Percentiles rank a stretch among this genome's conserved stretches.
phyloP scores from a whole-genome alignment of 2,888 invertebrate genomes.

The Stenurella melanura region DNA sequence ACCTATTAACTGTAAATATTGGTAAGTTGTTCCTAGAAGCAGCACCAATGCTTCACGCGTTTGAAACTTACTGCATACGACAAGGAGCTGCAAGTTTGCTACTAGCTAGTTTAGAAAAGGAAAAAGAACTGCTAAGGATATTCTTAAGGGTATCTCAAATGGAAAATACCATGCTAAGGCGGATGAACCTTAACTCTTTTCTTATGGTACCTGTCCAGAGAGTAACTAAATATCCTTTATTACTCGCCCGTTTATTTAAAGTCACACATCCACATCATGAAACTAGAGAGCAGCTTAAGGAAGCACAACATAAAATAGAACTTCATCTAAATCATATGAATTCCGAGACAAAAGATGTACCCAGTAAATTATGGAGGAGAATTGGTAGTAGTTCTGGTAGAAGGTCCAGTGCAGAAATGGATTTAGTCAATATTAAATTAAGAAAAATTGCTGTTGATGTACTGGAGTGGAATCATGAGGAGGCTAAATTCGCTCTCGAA shows the following conservation, averaged over 20 bases:
- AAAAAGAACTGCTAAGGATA: slow-evolving; percentile 94
- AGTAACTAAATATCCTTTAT: slow-evolving; percentile 96
- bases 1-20: slow-evolving; percentile 90
- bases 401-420: slow-evolving; percentile 87
- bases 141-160: slow-evolving; percentile 97
- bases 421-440: slow-evolving; percentile 91
- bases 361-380: slow-evolving; percentile 92
- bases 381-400: slow-evolving; percentile 83
- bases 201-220: slow-evolving; percentile 98
- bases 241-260: slow-evolving; percentile 92
- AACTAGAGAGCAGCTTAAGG: slow-evolving; percentile 87
- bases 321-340: slow-evolving; percentile 95
- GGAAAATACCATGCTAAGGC: slow-evolving; percentile 93
- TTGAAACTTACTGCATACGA: slow-evolving; percentile 95
- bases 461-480: slow-evolving; percentile 95
- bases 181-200: slow-evolving; percentile 98
- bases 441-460: slow-evolving; percentile 96
- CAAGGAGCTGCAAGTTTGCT: slow-evolving; percentile 93
- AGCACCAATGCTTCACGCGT: slow-evolving; percentile 93
- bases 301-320: slow-evolving; percentile 94
- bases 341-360: slow-evolving; percentile 92
- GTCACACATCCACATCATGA: slow-evolving; percentile 90
- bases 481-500: slow-evolving; percentile 92
- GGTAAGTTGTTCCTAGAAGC: slow-evolving; percentile 94
- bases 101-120: slow-evolving; percentile 93